Conservation (phyloP, 2,888 invertebrate genomes). For the Parelbella ahira region DNA sequence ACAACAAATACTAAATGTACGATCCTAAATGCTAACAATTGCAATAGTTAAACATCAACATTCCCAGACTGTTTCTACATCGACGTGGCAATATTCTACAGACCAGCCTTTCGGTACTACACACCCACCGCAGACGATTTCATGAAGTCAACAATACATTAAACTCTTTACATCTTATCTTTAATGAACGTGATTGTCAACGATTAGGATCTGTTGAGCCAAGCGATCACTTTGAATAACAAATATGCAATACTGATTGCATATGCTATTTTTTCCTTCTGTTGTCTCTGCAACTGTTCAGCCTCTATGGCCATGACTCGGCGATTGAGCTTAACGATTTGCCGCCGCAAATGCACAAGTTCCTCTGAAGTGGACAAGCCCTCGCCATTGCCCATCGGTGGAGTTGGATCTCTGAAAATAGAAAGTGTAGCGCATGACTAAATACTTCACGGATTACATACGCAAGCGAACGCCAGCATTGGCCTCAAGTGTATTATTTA, state of each 20-base stretch:
- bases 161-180: conserved; percentile 60
- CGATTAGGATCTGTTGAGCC: conserved; percentile 82
- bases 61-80: conserved; percentile 16
- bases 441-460: no score
- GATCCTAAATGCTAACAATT: conserved; percentile 17
- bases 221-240: conserved; percentile 90
- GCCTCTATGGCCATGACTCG: conserved; percentile 93
- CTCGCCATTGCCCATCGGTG: conserved; percentile 83
- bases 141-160: conserved; percentile 59
- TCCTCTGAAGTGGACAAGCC: conserved; percentile 87
- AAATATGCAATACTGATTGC: conserved; percentile 92
- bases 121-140: conserved; percentile 35
- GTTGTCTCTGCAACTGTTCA: conserved; percentile 90
- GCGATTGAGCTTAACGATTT: conserved; percentile 92
- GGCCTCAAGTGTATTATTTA: no score
- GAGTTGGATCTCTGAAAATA: conserved; percentile 83
- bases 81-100: conserved; percentile 27
- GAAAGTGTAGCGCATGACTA: conserved; percentile 7
- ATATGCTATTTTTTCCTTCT: conserved; percentile 92
- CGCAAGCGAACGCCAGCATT: no score
- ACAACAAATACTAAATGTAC: conserved; percentile 52
- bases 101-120: conserved; percentile 18
- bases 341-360: conserved; percentile 89
- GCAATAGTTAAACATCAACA: conserved; percentile 14
- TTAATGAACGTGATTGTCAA: conserved; percentile 44